Conservation (phyloP, 2,113 vertebrate genomes). For the Phocoena sinus region DNA sequence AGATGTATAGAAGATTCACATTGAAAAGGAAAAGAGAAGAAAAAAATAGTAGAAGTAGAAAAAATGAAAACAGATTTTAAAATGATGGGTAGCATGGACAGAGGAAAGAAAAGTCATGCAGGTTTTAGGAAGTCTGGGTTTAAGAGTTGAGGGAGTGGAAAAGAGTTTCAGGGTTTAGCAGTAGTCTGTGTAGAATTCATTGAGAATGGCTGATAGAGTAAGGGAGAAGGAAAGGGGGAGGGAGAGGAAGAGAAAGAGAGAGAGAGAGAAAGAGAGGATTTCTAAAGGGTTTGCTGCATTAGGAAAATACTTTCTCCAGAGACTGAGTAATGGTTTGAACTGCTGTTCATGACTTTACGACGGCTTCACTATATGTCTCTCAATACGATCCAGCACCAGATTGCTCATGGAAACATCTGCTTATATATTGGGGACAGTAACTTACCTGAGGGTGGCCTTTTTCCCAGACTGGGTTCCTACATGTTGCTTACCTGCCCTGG, state of each 20-base stretch:
- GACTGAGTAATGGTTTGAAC: background rate
- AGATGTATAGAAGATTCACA: background rate
- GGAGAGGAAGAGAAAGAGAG: too few relatives aligned
- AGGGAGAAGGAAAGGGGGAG: accelerated
- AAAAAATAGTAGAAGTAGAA: background rate
- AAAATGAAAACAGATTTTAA: background rate
- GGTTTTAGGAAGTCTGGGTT: background rate
- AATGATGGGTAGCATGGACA: background rate
- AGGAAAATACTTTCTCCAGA: background rate
- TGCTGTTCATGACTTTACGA: background rate
- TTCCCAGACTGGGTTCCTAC: background rate
- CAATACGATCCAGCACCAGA: background rate
- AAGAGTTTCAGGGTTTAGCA: background rate
- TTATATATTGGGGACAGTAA: background rate
- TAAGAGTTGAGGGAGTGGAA: background rate
- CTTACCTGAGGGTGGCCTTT: background rate
- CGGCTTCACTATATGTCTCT: background rate
- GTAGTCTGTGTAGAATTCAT: background rate
- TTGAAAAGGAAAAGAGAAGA: background rate
- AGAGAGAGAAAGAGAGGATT: background rate
- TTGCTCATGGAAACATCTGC: background rate
- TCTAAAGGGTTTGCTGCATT: background rate
- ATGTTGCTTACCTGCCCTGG: background rate
- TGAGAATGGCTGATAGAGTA: background rate
- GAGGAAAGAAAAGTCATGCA: background rate